Evolutionary conservation across 2,797 vertebrate species (phyloP).

Genomic region (Notolabrus celidotus): DNA sequence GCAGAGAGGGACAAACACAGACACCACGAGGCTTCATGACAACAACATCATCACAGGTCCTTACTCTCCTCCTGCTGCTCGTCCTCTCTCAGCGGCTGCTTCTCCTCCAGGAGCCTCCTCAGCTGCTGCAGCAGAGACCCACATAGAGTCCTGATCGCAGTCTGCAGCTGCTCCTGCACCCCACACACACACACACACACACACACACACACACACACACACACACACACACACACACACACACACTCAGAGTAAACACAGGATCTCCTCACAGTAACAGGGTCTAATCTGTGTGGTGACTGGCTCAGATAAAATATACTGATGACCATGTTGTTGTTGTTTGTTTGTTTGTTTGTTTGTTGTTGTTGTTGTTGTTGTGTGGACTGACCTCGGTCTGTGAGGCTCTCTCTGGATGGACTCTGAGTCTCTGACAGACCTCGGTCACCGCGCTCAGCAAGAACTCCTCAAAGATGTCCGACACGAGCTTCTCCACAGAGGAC

Average conservation of each 20-base stretch:
- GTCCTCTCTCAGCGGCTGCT: neutral
- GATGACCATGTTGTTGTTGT: too few species aligned
- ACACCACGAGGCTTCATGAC: neutral
- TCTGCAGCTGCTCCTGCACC: constrained; percentile 35
- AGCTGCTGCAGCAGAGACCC: constrained; percentile 50
- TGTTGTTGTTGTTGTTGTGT: too few species aligned
- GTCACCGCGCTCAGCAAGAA: neutral
- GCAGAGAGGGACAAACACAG: neutral
- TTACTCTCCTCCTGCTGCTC: neutral
- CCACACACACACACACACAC: neutral
- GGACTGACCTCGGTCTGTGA: neutral
- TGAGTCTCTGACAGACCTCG: neutral
- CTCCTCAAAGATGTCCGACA: constrained; percentile 5
- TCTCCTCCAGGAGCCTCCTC: constrained; percentile 38
- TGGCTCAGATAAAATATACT: too few species aligned
- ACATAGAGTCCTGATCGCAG: constrained; percentile 16
- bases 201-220: too few species aligned
- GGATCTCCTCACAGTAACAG: too few species aligned
- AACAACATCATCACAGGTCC: neutral
- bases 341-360: too few species aligned
- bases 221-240: too few species aligned
- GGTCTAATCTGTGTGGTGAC: too few species aligned
- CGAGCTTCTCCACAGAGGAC: neutral
- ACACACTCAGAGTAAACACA: too few species aligned
- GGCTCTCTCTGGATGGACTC: neutral